A percentile compares a stretch with the other conserved stretches of the same genome.
Evolutionary conservation across 2,888 invertebrate genomes (phyloP).

Genomic region (Cheilosia urbana): DNA sequence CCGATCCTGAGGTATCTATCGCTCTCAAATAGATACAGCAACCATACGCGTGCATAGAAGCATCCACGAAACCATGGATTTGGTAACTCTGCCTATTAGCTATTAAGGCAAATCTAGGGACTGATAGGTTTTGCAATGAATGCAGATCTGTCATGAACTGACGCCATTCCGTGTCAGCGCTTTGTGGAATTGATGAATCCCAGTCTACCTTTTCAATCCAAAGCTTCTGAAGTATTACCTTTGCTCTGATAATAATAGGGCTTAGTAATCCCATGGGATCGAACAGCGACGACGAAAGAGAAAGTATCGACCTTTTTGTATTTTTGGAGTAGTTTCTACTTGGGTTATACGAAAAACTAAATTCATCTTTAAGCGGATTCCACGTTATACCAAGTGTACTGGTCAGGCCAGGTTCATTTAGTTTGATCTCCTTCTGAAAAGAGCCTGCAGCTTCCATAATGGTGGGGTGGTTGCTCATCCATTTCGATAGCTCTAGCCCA

Average conservation of each 20-base stretch:
- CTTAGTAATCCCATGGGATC: conserved; percentile 60
- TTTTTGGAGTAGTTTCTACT: background rate
- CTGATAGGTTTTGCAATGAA: no score
- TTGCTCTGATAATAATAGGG: conserved; percentile 58
- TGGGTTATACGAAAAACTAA: background rate
- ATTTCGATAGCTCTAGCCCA: conserved; percentile 44
- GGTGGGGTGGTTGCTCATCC: background rate
- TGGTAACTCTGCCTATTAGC: no score
- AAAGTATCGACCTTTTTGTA: conserved; percentile 18
- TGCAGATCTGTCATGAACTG: no score
- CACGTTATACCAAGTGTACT: conserved; percentile 27
- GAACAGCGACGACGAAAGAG: conserved; percentile 43
- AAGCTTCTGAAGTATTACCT: conserved; percentile 58
- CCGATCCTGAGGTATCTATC: conserved; percentile 49
- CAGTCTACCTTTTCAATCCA: no score
- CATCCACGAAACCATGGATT: conserved; percentile 14
- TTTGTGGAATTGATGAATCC: no score
- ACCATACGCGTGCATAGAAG: conserved; percentile 57
- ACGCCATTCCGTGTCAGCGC: no score
- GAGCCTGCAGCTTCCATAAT: background rate
- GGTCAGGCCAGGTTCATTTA: background rate
- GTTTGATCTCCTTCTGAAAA: background rate
- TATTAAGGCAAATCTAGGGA: no score
- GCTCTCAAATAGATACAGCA: conserved; percentile 21
- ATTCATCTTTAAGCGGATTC: background rate